Evolutionary conservation across 2,797 vertebrate species (phyloP), one percentile per base, ranked within the genome.

Genomic region (Macropodus opercularis): DNA sequence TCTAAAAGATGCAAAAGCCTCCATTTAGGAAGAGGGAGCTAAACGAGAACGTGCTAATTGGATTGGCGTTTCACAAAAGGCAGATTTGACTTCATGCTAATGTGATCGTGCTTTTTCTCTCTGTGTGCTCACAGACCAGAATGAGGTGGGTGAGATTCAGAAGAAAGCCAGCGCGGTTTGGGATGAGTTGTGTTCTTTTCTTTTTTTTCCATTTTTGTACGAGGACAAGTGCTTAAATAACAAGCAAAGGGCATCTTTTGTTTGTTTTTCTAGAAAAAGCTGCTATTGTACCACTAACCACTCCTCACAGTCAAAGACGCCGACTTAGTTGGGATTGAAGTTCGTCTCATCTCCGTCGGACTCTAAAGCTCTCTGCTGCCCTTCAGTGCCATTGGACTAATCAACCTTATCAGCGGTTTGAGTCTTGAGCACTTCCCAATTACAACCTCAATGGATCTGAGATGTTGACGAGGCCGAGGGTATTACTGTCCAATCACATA

Each of bases 61-160:
- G 83, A 87, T 84, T 90, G 87, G 84, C 83, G 88, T 92, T 92
- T 92, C 72, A 85, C 86, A 86, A 88, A 90, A 90, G 86, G 67
- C 69, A 87, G 75, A 90, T 89, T 88, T 87, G 79, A 87, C 87
- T 87, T 87, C 68, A 88, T 83, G 84, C 79, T 85, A 87, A 91
- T 87, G 86, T 80, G 84, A 83, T 83, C 81, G 81, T 77, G 69
- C 79, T 72, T 48, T 38, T 27, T 35, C 32, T 56, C 55, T 70
- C 69, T 59, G 40, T 53, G 12, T 58, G 64, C 69, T 75, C 59
- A 12, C 18, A 75, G 53, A 70, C 64, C 65, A 65, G 67, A 82
- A 79, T 69, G 72, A 83, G 75, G 77, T 75, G 83, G 83, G 74
- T 72, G 72, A 70, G 73, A 78, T 73, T 75, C 19, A 63, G 58